phyloP scores from a whole-genome alignment of 1,140 invertebrate genomes.

The Hycleus phaleratus region DNA sequence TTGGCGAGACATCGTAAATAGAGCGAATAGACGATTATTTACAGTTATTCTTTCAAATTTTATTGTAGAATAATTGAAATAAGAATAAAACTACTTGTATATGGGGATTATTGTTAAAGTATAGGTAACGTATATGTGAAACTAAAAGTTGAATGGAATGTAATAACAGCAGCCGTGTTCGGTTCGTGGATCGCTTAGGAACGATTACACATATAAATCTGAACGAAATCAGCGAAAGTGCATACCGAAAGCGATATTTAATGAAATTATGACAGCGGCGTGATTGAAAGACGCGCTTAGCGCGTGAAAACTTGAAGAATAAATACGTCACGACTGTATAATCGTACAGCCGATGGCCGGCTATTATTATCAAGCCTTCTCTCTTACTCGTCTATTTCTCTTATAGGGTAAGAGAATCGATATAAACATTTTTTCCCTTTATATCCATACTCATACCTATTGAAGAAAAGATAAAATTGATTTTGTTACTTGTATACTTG shows the following conservation, averaged over 20 bases:
- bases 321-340: constrained; percentile 4
- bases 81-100: too few species aligned
- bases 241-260: constrained; percentile 11
- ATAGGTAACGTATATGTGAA: constrained; percentile 1
- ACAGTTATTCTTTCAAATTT: too few species aligned
- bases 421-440: too few species aligned
- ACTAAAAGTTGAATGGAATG: constrained; percentile 8
- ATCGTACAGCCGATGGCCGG: not conserved
- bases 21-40: not conserved
- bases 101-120: too few species aligned
- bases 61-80: too few species aligned
- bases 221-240: not conserved
- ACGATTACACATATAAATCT: constrained; percentile 3
- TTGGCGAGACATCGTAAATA: too few species aligned
- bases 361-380: too few species aligned
- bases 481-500: too few species aligned
- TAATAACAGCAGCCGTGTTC: constrained; percentile 4
- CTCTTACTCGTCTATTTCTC: too few species aligned
- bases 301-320: not conserved
- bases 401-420: too few species aligned
- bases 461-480: too few species aligned
- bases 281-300: not conserved
- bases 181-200: constrained; percentile 4
- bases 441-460: too few species aligned
- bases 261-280: constrained; percentile 11